A percentile compares a stretch with the other conserved stretches of the same genome.
These are phyloP conservation scores for Athalia circularis DNA, from an alignment of 2,888 invertebrate species.

Conservation along the genomic window DNA sequence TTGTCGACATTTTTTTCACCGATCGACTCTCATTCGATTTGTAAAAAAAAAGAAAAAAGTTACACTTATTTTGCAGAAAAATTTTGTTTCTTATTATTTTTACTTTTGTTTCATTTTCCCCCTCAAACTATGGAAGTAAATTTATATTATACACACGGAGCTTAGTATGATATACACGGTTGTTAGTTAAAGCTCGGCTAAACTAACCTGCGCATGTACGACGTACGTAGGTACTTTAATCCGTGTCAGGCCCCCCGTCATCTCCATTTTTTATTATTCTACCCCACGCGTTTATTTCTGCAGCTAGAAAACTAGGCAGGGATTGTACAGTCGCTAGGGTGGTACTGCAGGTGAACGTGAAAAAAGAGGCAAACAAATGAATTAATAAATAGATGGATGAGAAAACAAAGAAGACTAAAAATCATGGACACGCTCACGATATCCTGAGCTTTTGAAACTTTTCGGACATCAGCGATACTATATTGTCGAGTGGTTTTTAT, in stretches of 20 bases:
- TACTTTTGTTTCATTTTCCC: too few species aligned
- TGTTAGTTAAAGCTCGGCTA: slow-evolving; percentile 33
- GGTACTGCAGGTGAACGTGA: neutral
- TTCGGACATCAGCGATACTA: too few species aligned
- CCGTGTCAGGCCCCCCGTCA: slow-evolving; percentile 15
- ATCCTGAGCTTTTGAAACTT: neutral
- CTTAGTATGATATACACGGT: neutral
- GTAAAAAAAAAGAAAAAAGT: too few species aligned
- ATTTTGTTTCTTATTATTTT: too few species aligned
- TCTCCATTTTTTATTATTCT: slow-evolving; percentile 9
- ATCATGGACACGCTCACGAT: neutral
- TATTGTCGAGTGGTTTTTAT: too few species aligned
- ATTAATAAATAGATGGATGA: too few species aligned
- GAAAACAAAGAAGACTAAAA: neutral
- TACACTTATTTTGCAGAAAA: too few species aligned
- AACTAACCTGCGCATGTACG: slow-evolving; percentile 2
- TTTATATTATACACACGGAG: neutral
- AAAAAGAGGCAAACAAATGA: neutral
- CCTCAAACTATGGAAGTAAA: neutral
- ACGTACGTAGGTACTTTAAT: slow-evolving; percentile 10
- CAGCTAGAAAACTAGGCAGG: neutral
- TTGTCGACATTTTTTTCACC: too few species aligned
- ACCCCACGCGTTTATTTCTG: neutral
- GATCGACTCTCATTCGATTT: too few species aligned
- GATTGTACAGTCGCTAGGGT: too few species aligned